Evolutionary conservation across 2,888 invertebrate species (phyloP), one percentile per base, ranked within the genome.

Genomic region (Sclerodermus sp.): DNA sequence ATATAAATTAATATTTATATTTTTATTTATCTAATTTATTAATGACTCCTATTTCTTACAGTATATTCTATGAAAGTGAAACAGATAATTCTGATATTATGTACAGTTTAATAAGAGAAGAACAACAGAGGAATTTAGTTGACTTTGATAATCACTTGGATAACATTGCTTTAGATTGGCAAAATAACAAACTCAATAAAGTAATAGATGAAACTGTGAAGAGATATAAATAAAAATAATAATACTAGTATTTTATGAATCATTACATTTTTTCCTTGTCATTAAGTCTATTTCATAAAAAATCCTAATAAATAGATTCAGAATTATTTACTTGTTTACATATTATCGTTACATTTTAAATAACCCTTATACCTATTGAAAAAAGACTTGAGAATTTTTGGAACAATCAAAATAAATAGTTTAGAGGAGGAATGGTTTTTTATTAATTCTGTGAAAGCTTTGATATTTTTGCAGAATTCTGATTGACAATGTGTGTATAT

Each of bases 121-220:
- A 87, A 41, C 85, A 87, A 0, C 89, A 90, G 76, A 85, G 87
- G 51, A 85, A 88, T 64, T 80, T 99, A n/a, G 81, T 91, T 10
- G 98, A 99, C 79, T 98, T 97, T 76, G 98, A 99, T 81, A 96
- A 96, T 80, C 96, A 97, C 79, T 82, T 98, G 57, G 97, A 98
- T 78, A 89, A 97, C 76, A 84, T 93, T 32, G 82, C 87, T 15
- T 83, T 88, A 55, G 96, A 97, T 77, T 98, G 96, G 94, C 87
- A 86, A 65, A 98, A 98, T 79, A 73, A 79, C 4, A 81, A 83
- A 49, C 80, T 90, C 39, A 87, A 88, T 74, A 78, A 84, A 60
- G 79, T 82, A 60, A 84, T 88, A 66, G 82, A 83, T 36, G 67
- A 77, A 45, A 62, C 70, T 23, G 23, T 23, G 23, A 3, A 23